A percentile compares a stretch with the other conserved stretches of the same genome.
phyloP scores from a whole-genome alignment of 2,888 invertebrate genomes.

The Elysia crispata region DNA sequence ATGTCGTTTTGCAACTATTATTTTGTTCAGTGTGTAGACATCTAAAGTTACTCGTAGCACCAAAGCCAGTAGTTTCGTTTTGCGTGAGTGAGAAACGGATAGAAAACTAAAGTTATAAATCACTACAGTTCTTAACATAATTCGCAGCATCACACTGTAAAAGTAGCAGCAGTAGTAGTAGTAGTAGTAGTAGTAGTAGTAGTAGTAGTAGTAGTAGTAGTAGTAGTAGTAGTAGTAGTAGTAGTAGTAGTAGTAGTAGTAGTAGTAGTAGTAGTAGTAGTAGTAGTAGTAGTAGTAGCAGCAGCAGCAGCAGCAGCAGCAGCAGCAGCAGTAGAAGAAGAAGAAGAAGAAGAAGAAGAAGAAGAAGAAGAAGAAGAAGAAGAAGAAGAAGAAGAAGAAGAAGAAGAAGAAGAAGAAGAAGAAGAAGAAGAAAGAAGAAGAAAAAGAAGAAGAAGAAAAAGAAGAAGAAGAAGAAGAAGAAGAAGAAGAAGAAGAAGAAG shows the following conservation, averaged over 20 bases:
- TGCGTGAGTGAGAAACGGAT: no score
- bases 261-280: background rate
- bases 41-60: no score
- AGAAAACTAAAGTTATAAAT: no score
- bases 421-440: background rate
- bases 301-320: no score
- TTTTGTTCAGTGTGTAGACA: no score
- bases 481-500: background rate
- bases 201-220: constrained; percentile 9
- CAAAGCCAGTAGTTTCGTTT: no score
- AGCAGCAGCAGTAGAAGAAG: background rate
- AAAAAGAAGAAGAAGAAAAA: constrained; percentile 22
- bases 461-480: background rate
- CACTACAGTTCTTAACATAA: no score
- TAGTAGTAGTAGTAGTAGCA: constrained; percentile 3
- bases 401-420: background rate
- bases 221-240: constrained; percentile 9
- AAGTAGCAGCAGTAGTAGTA: no score
- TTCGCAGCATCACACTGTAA: no score
- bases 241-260: constrained; percentile 9
- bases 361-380: background rate
- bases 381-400: background rate
- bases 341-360: background rate
- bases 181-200: constrained; percentile 9
- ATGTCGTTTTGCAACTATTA: no score